Evolutionary conservation across 2,113 vertebrate species (phyloP).

Genomic region (Pollimyrus isidori): DNA sequence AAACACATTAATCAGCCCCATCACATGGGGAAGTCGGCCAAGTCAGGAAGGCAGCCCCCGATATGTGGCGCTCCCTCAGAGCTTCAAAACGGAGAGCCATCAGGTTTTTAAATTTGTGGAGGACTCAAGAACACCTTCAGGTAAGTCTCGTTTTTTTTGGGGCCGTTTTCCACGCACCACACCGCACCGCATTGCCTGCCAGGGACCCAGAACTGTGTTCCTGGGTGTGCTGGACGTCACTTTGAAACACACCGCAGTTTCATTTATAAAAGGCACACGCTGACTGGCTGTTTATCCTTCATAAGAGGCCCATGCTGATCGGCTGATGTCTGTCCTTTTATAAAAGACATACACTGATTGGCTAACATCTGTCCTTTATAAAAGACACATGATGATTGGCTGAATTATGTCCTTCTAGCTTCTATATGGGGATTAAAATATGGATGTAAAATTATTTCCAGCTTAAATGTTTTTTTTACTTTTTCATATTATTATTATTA

Average conservation of each 20-base stretch:
- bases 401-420: constrained; percentile 10
- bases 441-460: constrained; percentile 21
- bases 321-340: not conserved
- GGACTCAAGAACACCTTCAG: constrained; percentile 36
- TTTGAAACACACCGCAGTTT: not conserved
- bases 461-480: not conserved
- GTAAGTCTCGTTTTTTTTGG: constrained; percentile 39
- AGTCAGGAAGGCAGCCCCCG: not conserved
- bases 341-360: not conserved
- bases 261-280: not conserved
- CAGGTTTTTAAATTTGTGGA: constrained; percentile 28
- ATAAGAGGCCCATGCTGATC: too few relatives aligned
- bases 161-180: constrained; percentile 3
- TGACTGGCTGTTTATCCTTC: not conserved
- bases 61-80: not conserved
- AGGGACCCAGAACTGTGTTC: constrained; percentile 11
- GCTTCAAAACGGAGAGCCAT: constrained; percentile 20
- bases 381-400: not conserved
- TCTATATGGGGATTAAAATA: constrained; percentile 13
- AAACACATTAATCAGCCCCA: constrained; percentile 43
- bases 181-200: constrained; percentile 22
- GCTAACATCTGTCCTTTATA: not conserved
- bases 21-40: constrained; percentile 21
- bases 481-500: not conserved
- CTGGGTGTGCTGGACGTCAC: not conserved